Evolutionary conservation across 2,888 invertebrate species (phyloP), one percentile per base, ranked within the genome.

Genomic region (Luperina testacea): DNA sequence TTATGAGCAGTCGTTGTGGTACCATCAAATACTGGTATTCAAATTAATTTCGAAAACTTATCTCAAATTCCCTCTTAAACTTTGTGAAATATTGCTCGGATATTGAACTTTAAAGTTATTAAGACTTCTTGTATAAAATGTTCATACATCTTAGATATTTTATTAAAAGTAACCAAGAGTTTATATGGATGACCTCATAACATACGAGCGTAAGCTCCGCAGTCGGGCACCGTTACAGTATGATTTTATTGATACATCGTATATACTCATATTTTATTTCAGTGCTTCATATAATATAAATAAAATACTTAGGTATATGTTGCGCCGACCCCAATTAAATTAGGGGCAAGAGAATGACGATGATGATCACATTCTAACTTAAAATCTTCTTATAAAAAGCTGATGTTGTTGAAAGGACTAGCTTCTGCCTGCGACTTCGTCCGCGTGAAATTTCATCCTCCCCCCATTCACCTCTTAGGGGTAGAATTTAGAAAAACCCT

Each of bases 21-120:
- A 63, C 73, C 78, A 72, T 84, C 76, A 82, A 84, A 75, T 77
- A 4, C 65, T 77, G 68, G 63, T 80, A 80, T 73, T 81, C 77
- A 84, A 86, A 77, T 76, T 77, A 78, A 75, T 82, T 79, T 76
- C 38, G n/a, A 76, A 77, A 82, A 84, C 72, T 86, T 68, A 65
- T 76, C 78, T 45, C 27, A 74, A 78, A 76, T 65, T 74, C 27
- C 32, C 11, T 68, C 76, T 74, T 76, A 38, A 76, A 76, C 76
- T 76, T 84, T 61, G 24, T 79, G 24, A 79, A 84, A 79, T 79
- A 79, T 84, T 72, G 38, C 57, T 65, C 11, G 9, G 17, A n/a
- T 76, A 67, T 64, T 74, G 63, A 69, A 72, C 69, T 84, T 24
- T 27, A 71, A 73, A 70, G 20, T 57, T 38, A 24, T 32, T 61